These are phyloP conservation scores for Hecatera dysodea DNA, from an alignment of 2,888 invertebrate species.

Conservation along the genomic window DNA sequence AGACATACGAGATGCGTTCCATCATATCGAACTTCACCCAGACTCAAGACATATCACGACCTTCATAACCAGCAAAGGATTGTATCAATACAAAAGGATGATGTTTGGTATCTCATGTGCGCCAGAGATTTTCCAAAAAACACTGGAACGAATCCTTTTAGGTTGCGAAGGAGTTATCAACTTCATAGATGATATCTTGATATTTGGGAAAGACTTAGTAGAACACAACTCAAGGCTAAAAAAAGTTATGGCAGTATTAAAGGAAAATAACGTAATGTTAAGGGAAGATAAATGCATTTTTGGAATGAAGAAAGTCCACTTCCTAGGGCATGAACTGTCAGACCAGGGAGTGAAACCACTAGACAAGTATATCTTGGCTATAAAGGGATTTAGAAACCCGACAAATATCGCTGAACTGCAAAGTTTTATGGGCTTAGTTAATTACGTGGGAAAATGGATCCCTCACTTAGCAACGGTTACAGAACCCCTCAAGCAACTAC, in stretches of 20 bases:
- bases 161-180: not conserved
- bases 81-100: not conserved
- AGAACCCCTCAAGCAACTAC: too few species aligned
- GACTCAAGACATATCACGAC: not conserved
- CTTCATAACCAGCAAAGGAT: not conserved
- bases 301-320: not conserved
- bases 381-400: too few species aligned
- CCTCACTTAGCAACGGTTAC: too few species aligned
- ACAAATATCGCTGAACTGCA: too few species aligned
- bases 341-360: not conserved
- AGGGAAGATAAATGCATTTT: not conserved
- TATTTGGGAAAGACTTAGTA: not conserved
- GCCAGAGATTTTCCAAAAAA: not conserved
- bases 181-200: not conserved
- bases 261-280: not conserved
- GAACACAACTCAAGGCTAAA: not conserved
- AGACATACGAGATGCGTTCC: not conserved
- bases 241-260: not conserved
- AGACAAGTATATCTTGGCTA: not conserved
- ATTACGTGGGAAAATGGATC: too few species aligned
- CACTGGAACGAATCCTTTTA: not conserved
- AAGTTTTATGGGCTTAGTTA: too few species aligned
- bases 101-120: too few species aligned
- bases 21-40: not conserved
- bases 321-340: not conserved